phyloP scores from a whole-genome alignment of 2,888 invertebrate genomes.

The Ochropleura plecta region DNA sequence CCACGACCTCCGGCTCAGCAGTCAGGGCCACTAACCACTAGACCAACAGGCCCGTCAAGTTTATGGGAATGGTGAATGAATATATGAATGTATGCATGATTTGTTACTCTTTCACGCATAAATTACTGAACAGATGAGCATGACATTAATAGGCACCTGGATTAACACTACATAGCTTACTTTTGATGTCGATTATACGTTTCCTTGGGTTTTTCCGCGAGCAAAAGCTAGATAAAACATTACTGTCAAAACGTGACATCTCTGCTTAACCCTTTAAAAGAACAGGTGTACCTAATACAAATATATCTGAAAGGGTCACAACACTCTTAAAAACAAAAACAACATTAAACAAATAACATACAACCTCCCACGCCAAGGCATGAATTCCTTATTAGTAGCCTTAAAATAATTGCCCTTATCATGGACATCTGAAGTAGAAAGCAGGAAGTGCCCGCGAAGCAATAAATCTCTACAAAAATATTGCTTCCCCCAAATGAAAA shows the following conservation, averaged over 20 bases:
- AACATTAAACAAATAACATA: conserved; percentile 13
- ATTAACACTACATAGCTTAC: no score
- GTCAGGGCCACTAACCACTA: no score
- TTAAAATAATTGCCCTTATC: conserved; percentile 56
- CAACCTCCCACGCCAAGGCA: background rate
- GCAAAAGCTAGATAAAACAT: background rate
- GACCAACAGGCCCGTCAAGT: no score
- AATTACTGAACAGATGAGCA: no score
- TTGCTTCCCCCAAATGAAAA: conserved; percentile 66
- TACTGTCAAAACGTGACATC: background rate
- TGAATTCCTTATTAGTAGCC: conserved; percentile 38
- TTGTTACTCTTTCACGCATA: no score
- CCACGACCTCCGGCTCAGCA: no score
- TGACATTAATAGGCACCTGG: no score
- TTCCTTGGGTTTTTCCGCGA: background rate
- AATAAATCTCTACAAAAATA: conserved; percentile 69
- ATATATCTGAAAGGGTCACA: background rate
- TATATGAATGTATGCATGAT: no score
- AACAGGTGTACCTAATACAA: background rate
- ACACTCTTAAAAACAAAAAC: background rate
- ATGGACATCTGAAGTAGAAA: conserved; percentile 39
- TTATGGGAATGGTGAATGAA: no score
- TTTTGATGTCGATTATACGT: no score
- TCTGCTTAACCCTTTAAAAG: background rate
- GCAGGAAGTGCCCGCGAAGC: conserved; percentile 21